These are phyloP conservation scores for Orius insidiosus DNA, from an alignment of 1,140 invertebrate species.

Conservation along the genomic window DNA sequence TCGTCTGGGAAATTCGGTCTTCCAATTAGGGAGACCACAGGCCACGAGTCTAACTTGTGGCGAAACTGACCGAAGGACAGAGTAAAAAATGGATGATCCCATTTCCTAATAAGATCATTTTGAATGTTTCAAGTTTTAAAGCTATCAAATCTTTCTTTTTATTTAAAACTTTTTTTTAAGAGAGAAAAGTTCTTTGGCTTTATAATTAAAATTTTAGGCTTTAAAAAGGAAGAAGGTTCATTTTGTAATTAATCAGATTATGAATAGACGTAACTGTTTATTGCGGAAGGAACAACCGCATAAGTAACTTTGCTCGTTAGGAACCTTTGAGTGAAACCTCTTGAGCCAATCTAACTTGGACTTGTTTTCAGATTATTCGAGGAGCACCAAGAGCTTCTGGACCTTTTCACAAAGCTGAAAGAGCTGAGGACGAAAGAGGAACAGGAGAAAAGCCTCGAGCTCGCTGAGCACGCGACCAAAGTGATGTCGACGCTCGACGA, in stretches of 20 bases:
- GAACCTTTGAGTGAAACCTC: too few relatives aligned
- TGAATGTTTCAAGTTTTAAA: too few relatives aligned
- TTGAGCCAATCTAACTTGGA: not conserved
- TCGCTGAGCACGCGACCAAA: constrained; percentile 69
- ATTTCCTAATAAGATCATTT: too few relatives aligned
- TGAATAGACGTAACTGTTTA: not conserved
- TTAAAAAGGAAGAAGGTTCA: not conserved
- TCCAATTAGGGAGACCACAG: too few relatives aligned
- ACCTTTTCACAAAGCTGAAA: constrained; percentile 66
- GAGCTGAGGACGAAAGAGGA: constrained; percentile 60
- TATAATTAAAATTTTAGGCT: too few relatives aligned
- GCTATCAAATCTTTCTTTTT: too few relatives aligned
- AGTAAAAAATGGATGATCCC: too few relatives aligned
- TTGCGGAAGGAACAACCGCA: not conserved
- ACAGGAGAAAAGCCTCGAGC: constrained; percentile 57
- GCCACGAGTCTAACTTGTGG: too few relatives aligned
- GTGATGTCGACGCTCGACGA: constrained; percentile 79
- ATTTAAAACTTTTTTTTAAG: too few relatives aligned
- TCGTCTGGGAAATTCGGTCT: too few relatives aligned
- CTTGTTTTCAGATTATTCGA: constrained; percentile 60
- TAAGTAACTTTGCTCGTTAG: not conserved
- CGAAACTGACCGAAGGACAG: too few relatives aligned
- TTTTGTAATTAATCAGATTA: not conserved
- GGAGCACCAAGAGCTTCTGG: constrained; percentile 59
- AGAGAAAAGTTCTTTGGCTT: too few relatives aligned